Evolutionary conservation across 1,140 invertebrate species (phyloP).

Genomic region (Trachymyrmex septentrionalis): DNA sequence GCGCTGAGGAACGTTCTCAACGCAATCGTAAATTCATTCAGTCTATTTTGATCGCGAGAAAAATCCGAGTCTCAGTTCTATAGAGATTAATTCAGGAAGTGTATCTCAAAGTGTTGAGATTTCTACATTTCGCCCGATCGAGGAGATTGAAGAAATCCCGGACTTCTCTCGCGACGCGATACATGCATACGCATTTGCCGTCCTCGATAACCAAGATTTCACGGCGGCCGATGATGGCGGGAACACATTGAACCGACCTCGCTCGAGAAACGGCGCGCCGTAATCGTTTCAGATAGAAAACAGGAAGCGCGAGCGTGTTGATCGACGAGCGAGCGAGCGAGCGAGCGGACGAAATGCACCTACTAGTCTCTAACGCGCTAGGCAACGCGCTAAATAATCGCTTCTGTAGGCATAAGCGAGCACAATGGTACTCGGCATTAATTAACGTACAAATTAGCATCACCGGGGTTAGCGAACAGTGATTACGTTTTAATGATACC

Average conservation of each 20-base stretch:
- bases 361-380: conserved; percentile 50
- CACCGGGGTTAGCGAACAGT: conserved; percentile 80
- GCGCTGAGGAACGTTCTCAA: background rate
- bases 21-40: background rate
- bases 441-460: conserved; percentile 86
- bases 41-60: background rate
- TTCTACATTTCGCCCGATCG: background rate
- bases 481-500: conserved; percentile 85
- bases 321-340: conserved; percentile 57
- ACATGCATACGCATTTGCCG: background rate
- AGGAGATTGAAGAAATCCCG: background rate
- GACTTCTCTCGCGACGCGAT: conserved; percentile 42
- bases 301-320: conserved; percentile 52
- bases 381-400: conserved; percentile 69
- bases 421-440: conserved; percentile 84
- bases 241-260: conserved; percentile 63
- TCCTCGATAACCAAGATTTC: conserved; percentile 57
- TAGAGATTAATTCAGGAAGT: background rate
- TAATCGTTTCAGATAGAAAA: conserved; percentile 63
- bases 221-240: conserved; percentile 51
- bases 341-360: conserved; percentile 45
- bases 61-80: background rate
- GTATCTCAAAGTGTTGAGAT: background rate
- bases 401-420: conserved; percentile 71
- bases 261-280: conserved; percentile 55